Conservation (phyloP, 2,113 vertebrate species). For the Scomber colias region DNA sequence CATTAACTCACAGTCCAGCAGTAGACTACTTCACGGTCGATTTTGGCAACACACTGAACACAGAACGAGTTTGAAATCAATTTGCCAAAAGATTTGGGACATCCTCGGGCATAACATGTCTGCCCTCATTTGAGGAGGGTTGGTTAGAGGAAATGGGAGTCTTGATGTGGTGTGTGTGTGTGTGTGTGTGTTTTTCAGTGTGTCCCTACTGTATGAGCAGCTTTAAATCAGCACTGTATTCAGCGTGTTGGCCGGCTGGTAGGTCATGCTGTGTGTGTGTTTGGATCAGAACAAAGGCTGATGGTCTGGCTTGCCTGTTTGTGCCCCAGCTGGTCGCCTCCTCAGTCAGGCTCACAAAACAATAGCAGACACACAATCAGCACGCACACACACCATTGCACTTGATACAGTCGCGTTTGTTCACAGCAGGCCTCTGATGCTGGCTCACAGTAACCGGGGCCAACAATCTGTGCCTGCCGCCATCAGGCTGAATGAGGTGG, state of each 20-base stretch:
- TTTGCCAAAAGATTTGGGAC: constrained; percentile 32
- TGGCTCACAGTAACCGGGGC: constrained; percentile 46
- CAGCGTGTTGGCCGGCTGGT: constrained; percentile 18
- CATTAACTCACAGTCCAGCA: constrained; percentile 2
- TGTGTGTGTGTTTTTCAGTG: not conserved
- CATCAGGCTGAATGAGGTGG: constrained; percentile 55
- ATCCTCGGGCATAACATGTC: constrained; percentile 1
- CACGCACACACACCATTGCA: constrained; percentile 25
- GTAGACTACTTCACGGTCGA: not conserved
- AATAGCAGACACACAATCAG: constrained; percentile 57
- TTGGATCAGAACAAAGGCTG: constrained; percentile 68
- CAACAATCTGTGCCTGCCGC: constrained; percentile 63
- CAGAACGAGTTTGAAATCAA: constrained; percentile 28
- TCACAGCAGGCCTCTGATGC: constrained; percentile 57
- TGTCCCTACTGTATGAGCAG: constrained; percentile 19
- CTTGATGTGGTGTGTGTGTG: not conserved
- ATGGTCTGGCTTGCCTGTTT: constrained; percentile 66
- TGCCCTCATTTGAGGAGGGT: constrained; percentile 26
- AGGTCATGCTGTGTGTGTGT: constrained; percentile 27
- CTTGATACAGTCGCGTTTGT: constrained; percentile 48
- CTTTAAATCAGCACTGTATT: constrained; percentile 5
- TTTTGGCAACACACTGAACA: constrained; percentile 15
- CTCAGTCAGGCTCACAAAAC: constrained; percentile 61
- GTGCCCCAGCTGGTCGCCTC: constrained; percentile 76
- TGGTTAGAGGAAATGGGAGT: constrained; percentile 9